Evolutionary conservation across 2,113 vertebrate genomes (phyloP).

Genomic region (Cottus gobio): DNA sequence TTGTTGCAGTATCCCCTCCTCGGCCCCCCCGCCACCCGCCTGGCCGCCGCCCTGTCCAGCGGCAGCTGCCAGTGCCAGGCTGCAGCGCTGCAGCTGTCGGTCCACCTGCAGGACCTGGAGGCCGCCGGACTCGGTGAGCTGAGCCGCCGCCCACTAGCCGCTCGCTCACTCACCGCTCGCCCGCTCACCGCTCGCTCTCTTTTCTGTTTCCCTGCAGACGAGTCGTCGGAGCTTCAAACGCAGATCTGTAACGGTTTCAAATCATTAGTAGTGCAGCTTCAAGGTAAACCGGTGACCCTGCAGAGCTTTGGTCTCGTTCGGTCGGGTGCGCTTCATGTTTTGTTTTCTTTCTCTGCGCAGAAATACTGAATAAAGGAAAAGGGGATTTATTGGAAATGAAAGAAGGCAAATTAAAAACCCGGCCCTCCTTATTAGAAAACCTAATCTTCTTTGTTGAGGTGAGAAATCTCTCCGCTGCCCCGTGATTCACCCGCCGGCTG

Average conservation of each 20-base stretch:
- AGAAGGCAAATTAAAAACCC: constrained; percentile 88
- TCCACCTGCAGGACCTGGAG: constrained; percentile 93
- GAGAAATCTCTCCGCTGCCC: constrained; percentile 39
- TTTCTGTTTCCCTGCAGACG: constrained; percentile 81
- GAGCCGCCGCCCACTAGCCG: background rate
- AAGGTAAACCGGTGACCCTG: constrained; percentile 82
- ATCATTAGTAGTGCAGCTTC: constrained; percentile 90
- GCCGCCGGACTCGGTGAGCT: constrained; percentile 88
- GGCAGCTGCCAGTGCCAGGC: constrained; percentile 95
- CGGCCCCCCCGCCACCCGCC: constrained; percentile 92
- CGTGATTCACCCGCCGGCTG: too few relatives aligned
- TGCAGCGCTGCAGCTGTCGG: constrained; percentile 89
- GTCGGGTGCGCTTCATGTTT: background rate
- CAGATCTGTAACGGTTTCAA: constrained; percentile 93
- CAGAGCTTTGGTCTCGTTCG: rapidly evolving
- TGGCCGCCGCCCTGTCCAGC: constrained; percentile 88
- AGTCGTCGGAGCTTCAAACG: constrained; percentile 91
- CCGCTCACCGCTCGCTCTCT: background rate
- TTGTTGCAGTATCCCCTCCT: constrained; percentile 91
- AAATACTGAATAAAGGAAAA: constrained; percentile 92
- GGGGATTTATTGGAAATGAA: constrained; percentile 91
- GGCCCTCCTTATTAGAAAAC: constrained; percentile 90
- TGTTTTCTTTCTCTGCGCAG: constrained; percentile 73
- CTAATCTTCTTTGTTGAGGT: constrained; percentile 98
- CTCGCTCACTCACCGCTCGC: background rate